Conservation (phyloP, 2,888 invertebrate genomes). For the Diabrotica balteata region DNA sequence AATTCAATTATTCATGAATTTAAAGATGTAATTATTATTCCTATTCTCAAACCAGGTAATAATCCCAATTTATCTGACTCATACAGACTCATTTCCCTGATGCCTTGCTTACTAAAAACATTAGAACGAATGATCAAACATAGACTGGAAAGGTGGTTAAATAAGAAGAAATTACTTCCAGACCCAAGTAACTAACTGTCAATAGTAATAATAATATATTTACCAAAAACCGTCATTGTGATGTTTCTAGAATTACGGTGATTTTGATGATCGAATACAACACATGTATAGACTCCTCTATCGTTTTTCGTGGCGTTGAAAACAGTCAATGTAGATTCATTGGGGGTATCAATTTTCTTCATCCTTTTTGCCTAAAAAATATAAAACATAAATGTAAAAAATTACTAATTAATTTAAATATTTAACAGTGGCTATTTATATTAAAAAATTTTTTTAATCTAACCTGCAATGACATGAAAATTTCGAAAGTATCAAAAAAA, state of each 20-base stretch:
- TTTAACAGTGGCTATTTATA: not conserved
- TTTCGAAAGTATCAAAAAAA: too few species aligned
- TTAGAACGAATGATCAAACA: too few species aligned
- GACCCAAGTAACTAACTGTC: too few species aligned
- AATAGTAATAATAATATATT: conserved; percentile 14
- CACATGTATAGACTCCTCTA: conserved; percentile 52
- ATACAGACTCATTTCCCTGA: too few species aligned
- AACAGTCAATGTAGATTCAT: conserved; percentile 40
- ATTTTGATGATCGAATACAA: conserved; percentile 48
- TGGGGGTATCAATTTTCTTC: conserved; percentile 11
- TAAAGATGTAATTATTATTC: too few species aligned
- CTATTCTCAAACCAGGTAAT: too few species aligned
- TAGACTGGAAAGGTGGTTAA: too few species aligned
- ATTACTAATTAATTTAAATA: not conserved
- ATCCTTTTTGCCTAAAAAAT: conserved; percentile 6
- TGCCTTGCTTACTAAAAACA: too few species aligned
- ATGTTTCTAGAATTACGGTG: conserved; percentile 35
- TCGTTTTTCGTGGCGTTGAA: conserved; percentile 44
- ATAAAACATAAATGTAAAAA: not conserved
- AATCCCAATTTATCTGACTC: too few species aligned
- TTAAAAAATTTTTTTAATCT: not conserved
- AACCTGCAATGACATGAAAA: too few species aligned
- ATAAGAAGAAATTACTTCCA: too few species aligned
- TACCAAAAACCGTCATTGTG: conserved; percentile 45
- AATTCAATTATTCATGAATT: too few species aligned